Base-by-base conservation (phyloP, 2,797 vertebrate species). In the Phalanger gymnotis region DNA sequence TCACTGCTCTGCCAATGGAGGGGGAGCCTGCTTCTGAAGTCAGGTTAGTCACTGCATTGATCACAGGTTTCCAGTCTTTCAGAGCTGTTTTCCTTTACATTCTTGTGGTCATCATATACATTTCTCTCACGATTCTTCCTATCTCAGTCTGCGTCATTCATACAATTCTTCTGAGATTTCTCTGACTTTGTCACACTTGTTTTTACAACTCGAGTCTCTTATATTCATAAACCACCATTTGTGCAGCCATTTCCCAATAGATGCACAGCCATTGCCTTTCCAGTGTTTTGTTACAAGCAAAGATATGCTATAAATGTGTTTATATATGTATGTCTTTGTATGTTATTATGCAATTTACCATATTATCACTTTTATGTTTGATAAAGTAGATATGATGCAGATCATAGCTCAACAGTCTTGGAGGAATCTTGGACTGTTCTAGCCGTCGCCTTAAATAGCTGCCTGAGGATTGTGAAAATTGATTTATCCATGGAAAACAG, bases 401-500 rank as follows among this genome's bases (percentile, higher is more conserved):
- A 53, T n/a, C 73, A 27, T 90, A 87, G 53, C 92, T 91, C 54
- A 53, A 87, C 22, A 51, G 53, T 91, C 61, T 11, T 95, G 91
- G 31, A 53, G 91, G 52, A 92, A 28, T 28, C 28, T 96, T 92
- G 66, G 87, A 31, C 58, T 53, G 53, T 56, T 58, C 58, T 57
- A 52, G 52, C 57, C 34, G 53, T 81, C 52, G 5, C 13, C 54
- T 56, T 94, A 53, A 90, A 92, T 16, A 93, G 73, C 73, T 95
- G 73, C 92, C 28, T 90, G 93, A 27, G 92, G 90, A n/a, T 91
- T 34, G 55, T 90, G 2, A 94, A 40, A 96, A 91, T 9, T 91
- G 90, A 96, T 96, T 81, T 94, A 90, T 96, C 54, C 95, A 40
- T 34, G 93, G 89, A 56, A 90, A 92, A 47, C 92, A 92, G 54